These are phyloP conservation scores for Ophioninae sp. DNA, from an alignment of 2,888 invertebrate species.

Conservation along the genomic window DNA sequence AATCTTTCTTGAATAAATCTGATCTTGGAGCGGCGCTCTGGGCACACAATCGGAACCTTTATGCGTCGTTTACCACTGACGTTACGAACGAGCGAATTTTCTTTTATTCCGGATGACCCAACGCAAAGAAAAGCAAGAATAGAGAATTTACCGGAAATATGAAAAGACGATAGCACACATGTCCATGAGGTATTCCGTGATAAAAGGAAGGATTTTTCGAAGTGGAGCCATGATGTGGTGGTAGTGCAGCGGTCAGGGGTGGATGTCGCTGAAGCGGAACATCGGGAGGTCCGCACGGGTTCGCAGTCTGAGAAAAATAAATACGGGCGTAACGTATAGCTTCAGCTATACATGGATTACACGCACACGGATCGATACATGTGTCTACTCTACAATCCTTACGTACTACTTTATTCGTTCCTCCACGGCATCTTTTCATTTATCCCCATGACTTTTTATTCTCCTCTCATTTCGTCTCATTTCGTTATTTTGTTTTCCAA, in stretches of 20 bases:
- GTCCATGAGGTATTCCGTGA: background rate
- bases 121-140: slow-evolving; percentile 43
- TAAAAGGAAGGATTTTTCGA: background rate
- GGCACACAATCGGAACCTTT: slow-evolving; percentile 71
- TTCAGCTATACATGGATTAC: background rate
- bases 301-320: background rate
- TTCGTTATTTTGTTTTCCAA: slow-evolving; percentile 70
- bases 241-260: background rate
- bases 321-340: background rate
- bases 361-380: too few species aligned
- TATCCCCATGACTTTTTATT: slow-evolving; percentile 70
- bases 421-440: slow-evolving; percentile 64
- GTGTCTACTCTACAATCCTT: too few species aligned
- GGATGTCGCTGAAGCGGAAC: background rate
- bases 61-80: slow-evolving; percentile 71
- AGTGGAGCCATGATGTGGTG: background rate
- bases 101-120: slow-evolving; percentile 71
- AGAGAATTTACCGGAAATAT: slow-evolving; percentile 24
- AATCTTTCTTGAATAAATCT: slow-evolving; percentile 62
- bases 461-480: slow-evolving; percentile 63
- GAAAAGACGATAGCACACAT: slow-evolving; percentile 59
- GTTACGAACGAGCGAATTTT: slow-evolving; percentile 70
- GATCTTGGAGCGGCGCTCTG: slow-evolving; percentile 62
- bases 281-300: background rate
- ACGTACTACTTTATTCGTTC: too few species aligned